Evolutionary conservation across 2,113 vertebrate species (phyloP).

Genomic region (Tetraodon nigroviridis): DNA sequence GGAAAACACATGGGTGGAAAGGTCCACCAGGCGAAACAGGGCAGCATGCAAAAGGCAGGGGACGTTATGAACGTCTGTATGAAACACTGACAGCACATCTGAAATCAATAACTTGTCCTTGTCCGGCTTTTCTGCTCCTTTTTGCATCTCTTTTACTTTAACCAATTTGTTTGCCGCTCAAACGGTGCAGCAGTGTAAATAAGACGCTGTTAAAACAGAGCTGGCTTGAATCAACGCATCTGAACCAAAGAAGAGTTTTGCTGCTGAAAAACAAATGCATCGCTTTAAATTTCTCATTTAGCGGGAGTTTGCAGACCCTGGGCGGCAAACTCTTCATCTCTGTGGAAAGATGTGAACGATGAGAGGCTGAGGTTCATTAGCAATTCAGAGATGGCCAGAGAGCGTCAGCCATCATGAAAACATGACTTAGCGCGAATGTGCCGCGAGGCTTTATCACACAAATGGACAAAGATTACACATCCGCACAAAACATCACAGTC

Average conservation of each 20-base stretch:
- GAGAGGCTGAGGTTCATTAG: constrained; percentile 18
- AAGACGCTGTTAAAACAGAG: too few relatives aligned
- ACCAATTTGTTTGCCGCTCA: background rate
- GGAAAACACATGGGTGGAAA: background rate
- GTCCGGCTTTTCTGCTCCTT: constrained; percentile 20
- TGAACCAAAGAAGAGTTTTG: too few relatives aligned
- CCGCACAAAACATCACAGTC: constrained; percentile 3
- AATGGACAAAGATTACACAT: constrained; percentile 26
- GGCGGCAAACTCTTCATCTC: constrained; percentile 1
- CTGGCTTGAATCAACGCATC: too few relatives aligned
- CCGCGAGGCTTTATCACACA: constrained; percentile 32
- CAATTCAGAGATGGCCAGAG: constrained; percentile 31
- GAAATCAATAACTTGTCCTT: constrained; percentile 60
- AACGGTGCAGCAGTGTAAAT: background rate
- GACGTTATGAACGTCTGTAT: constrained; percentile 30
- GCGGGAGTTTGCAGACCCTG: too few relatives aligned
- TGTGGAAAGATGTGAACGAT: constrained; percentile 2
- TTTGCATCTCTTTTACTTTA: background rate
- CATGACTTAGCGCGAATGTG: constrained; percentile 42
- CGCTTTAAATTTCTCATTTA: too few relatives aligned
- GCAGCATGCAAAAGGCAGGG: constrained; percentile 20
- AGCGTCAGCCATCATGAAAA: constrained; percentile 21
- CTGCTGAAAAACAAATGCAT: too few relatives aligned
- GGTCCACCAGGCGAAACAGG: constrained; percentile 19
- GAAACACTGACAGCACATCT: constrained; percentile 28